These are phyloP conservation scores for Nesoenas mayeri DNA, from an alignment of 2,113 vertebrate species.

Conservation along the genomic window DNA sequence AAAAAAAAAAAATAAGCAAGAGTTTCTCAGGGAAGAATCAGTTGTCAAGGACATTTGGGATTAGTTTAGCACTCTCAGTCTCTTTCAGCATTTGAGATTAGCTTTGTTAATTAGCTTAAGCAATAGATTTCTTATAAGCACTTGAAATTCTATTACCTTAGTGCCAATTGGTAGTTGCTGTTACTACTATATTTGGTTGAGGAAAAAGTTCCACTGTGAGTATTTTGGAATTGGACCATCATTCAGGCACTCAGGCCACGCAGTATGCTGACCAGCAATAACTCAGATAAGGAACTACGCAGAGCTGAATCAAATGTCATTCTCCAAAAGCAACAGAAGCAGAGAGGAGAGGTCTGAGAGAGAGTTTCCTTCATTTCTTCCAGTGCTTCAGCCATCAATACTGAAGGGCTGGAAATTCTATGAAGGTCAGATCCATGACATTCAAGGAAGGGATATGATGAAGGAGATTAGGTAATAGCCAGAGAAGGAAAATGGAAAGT, in stretches of 20 bases:
- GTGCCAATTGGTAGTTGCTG: neutral
- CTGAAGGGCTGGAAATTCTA: neutral
- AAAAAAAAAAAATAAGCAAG: neutral
- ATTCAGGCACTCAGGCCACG: neutral
- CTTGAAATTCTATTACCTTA: neutral
- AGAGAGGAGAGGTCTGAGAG: neutral
- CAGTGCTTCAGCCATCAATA: neutral
- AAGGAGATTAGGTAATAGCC: neutral
- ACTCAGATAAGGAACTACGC: neutral
- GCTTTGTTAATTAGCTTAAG: slow-evolving; percentile 20
- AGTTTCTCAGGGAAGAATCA: neutral
- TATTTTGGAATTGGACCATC: neutral
- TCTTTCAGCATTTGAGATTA: slow-evolving; percentile 12
- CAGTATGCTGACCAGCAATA: neutral
- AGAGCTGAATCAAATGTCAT: neutral
- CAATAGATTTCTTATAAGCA: neutral
- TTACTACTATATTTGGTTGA: neutral
- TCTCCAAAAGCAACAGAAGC: neutral
- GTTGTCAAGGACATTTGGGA: slow-evolving; percentile 7
- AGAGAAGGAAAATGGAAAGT: neutral
- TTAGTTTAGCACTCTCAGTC: neutral
- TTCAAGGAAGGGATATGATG: neutral
- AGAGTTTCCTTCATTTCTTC: neutral
- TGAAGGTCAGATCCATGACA: neutral
- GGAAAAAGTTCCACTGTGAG: neutral